Conservation (phyloP, 2,888 invertebrate genomes). For the Auanema sp. region DNA sequence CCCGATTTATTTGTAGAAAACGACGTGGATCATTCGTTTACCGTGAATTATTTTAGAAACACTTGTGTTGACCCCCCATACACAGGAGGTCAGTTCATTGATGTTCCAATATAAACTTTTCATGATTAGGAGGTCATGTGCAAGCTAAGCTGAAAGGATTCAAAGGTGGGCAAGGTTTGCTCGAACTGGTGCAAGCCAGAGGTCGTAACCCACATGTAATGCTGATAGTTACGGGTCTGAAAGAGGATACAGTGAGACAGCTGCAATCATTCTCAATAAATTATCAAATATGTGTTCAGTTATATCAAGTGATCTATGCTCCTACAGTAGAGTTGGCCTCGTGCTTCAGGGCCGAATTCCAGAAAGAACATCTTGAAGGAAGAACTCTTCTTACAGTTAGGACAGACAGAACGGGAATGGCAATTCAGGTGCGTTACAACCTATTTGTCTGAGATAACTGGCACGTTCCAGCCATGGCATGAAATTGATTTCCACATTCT, state of each 20-base stretch:
- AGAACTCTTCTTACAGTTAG: slow-evolving; percentile 4
- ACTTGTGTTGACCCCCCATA: slow-evolving; percentile 10
- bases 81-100: neutral
- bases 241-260: slow-evolving; percentile 2
- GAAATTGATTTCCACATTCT: slow-evolving; percentile 11
- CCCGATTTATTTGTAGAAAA: slow-evolving; percentile 12
- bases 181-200: slow-evolving; percentile 6
- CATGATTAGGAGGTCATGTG: slow-evolving; percentile 1
- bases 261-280: neutral
- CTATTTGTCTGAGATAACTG: too few relatives aligned
- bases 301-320: slow-evolving; percentile 9
- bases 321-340: slow-evolving; percentile 7
- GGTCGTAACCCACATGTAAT: slow-evolving; percentile 9
- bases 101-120: neutral
- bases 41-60: slow-evolving; percentile 14
- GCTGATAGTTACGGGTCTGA: slow-evolving; percentile 11
- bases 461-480: slow-evolving; percentile 8
- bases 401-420: slow-evolving; percentile 9
- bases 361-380: neutral
- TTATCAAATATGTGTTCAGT: slow-evolving; percentile 6
- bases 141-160: slow-evolving; percentile 6
- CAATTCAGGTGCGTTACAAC: slow-evolving; percentile 4
- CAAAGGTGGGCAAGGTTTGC: slow-evolving; percentile 11
- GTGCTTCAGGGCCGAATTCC: neutral
- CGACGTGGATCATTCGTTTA: slow-evolving; percentile 11